Base-by-base conservation (phyloP, 2,797 vertebrate species). In the Schizothorax lantsangensis region DNA sequence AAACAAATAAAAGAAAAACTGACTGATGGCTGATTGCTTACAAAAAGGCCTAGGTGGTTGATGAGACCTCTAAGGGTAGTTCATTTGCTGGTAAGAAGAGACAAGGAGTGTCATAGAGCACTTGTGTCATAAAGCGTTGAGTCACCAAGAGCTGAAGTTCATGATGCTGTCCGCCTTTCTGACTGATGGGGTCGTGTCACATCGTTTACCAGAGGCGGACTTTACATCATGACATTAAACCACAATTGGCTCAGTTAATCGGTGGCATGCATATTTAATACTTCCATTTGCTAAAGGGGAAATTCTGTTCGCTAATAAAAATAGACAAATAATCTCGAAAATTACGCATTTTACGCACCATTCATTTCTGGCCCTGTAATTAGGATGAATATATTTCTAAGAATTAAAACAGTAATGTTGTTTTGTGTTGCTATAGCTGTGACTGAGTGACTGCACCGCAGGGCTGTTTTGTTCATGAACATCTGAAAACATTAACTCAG, bases 191-290 rank as follows among this genome's bases (percentile, higher is more conserved):
- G 62, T 88, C 79, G 38, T 47, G 43, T 78, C 74, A 74, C 83
- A 79, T 62, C 19, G 3, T 26, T 75, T 77, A 36, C 72, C 49
- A 52, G 36, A 36, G 30, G 57, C 23, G 10, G 75, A 81, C 62
- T 49, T 49, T 79, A 62, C 72, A 71, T 72, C 77, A 57, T 15
- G 14, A 38, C 40, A 73, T 80, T 80, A 80, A 85, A 85, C 66
- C 84, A 57, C 75, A 69, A 71, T 79, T 85, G 75, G n/a, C 26
- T 79, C 64, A 85, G 75, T 85, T 79, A 79, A 85, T 79, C 38
- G 36, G 23, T 79, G 36, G 12, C 40, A 79, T 85, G 49, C 84
- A 85, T 85, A 71, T 79, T 85, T 85, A 85, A 85, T 79, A 71
- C 17, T 72, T 45, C 36, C 38, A 57, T 59, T 79, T 71, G 75